Conservation (phyloP, 2,113 vertebrate species). For the Todiramphus chloris region DNA sequence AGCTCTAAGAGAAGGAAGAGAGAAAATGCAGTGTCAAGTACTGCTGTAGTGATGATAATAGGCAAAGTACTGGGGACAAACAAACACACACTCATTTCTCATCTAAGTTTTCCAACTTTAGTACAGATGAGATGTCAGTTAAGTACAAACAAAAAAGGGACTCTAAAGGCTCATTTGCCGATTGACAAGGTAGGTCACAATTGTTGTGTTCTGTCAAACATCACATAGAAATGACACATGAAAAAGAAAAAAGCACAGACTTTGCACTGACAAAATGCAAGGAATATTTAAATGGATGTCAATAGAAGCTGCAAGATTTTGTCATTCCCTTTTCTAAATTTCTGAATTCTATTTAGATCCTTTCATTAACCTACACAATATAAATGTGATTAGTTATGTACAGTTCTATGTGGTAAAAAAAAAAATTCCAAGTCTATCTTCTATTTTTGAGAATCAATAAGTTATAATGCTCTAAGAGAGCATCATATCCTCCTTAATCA, state of each 20-base stretch:
- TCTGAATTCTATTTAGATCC: neutral
- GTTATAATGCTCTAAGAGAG: neutral
- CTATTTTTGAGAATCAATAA: neutral
- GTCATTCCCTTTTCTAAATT: neutral
- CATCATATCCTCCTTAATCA: neutral
- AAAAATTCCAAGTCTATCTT: neutral
- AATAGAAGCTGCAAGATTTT: neutral
- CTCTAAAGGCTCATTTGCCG: neutral
- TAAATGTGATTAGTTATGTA: neutral
- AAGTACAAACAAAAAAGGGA: neutral
- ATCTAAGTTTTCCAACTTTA: neutral
- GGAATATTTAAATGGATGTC: neutral
- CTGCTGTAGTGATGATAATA: neutral
- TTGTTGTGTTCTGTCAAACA: neutral
- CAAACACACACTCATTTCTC: rapidly evolving
- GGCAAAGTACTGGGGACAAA: neutral
- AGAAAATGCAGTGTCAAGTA: neutral
- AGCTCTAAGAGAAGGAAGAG: neutral
- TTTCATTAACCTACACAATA: neutral
- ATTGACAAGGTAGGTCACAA: neutral
- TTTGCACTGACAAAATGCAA: neutral
- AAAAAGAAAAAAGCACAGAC: neutral
- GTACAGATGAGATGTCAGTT: neutral
- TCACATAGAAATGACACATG: neutral
- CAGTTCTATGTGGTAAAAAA: neutral